Evolutionary conservation across 2,888 invertebrate species (phyloP).

Genomic region (Rhimphoctona megacephalus): DNA sequence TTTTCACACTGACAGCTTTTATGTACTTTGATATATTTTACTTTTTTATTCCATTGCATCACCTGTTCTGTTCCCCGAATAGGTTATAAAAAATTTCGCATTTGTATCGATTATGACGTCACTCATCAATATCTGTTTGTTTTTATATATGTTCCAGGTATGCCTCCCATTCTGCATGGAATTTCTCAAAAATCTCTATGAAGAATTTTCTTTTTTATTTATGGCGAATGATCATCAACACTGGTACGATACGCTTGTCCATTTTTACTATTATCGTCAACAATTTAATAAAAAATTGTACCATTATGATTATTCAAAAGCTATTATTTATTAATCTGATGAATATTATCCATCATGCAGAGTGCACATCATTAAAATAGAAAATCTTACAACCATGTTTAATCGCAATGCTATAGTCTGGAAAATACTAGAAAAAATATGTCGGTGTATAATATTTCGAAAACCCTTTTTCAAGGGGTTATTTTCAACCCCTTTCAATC

Average conservation of each 20-base stretch:
- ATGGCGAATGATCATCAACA: not conserved
- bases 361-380: not conserved
- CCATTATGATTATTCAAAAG: no score
- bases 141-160: constrained; percentile 66
- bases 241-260: constrained; percentile 27
- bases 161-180: constrained; percentile 19
- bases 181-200: not conserved
- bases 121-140: constrained; percentile 48
- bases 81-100: constrained; percentile 9
- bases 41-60: constrained; percentile 48
- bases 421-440: not conserved
- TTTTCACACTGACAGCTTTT: constrained; percentile 31
- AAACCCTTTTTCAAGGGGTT: not conserved
- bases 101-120: constrained; percentile 24
- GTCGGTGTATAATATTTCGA: no score
- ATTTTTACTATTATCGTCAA: not conserved
- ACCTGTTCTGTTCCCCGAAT: not conserved
- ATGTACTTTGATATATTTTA: constrained; percentile 25
- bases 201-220: not conserved
- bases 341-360: not conserved
- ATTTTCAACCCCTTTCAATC: not conserved
- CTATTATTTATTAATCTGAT: not conserved
- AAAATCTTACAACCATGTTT: not conserved
- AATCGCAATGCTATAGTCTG: not conserved
- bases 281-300: no score